Percentiles rank a stretch among this genome's conserved stretches.
Conservation (phyloP, 1,140 invertebrate species). For the Drosophila azteca region DNA sequence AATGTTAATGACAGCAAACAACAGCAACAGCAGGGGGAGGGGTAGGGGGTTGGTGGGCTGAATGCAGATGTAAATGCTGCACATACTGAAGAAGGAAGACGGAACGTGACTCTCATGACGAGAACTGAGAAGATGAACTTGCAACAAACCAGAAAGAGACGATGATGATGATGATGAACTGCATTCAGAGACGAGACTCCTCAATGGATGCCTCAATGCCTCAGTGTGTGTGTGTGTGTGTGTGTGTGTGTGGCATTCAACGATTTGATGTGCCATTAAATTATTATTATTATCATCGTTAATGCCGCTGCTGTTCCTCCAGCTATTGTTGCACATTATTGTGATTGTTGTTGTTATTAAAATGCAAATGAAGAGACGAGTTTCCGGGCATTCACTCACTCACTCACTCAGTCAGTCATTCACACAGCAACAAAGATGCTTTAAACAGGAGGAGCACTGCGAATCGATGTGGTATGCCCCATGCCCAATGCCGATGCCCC, state of each 20-base stretch:
- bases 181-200: slow-evolving; percentile 17
- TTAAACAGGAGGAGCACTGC: slow-evolving; percentile 35
- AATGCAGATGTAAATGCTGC: slow-evolving; percentile 38
- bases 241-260: slow-evolving; percentile 48
- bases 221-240: too few relatives aligned
- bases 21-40: background rate
- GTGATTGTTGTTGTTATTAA: slow-evolving; percentile 81
- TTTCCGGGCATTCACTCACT: slow-evolving; percentile 53
- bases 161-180: slow-evolving; percentile 50
- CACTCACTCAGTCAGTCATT: slow-evolving; percentile 18
- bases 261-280: slow-evolving; percentile 48
- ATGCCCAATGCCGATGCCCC: too few relatives aligned
- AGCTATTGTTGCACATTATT: slow-evolving; percentile 57
- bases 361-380: slow-evolving; percentile 72
- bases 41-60: background rate
- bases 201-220: slow-evolving; percentile 1
- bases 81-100: slow-evolving; percentile 39
- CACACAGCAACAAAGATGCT: slow-evolving; percentile 63
- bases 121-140: slow-evolving; percentile 8
- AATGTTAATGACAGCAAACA: slow-evolving; percentile 59
- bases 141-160: background rate
- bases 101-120: slow-evolving; percentile 36
- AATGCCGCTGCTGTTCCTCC: slow-evolving; percentile 14
- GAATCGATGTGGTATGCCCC: too few relatives aligned
- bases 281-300: slow-evolving; percentile 56